Evolutionary conservation across 2,113 vertebrate species (phyloP).

Genomic region (Paraplagusia blochii): DNA sequence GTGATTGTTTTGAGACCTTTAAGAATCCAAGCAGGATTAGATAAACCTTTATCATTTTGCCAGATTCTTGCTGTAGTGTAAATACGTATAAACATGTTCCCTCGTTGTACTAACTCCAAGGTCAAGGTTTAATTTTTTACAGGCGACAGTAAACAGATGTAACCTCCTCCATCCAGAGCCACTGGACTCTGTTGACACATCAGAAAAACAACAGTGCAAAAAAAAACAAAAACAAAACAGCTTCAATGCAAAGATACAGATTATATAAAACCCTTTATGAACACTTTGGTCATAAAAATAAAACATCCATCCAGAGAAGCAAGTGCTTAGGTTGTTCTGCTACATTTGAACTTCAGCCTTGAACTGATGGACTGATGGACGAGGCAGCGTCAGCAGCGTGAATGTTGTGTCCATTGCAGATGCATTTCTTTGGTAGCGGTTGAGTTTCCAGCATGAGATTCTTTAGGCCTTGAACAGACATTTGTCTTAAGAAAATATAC

Average conservation of each 20-base stretch:
- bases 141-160: not conserved
- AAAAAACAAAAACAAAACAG: too few relatives aligned
- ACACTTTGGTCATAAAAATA: not conserved
- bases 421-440: conserved; percentile 6
- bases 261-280: not conserved
- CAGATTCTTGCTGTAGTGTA: too few relatives aligned
- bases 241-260: not conserved
- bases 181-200: not conserved
- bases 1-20: too few relatives aligned
- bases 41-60: too few relatives aligned
- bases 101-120: too few relatives aligned
- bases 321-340: not conserved
- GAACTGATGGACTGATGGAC: too few relatives aligned
- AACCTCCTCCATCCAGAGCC: not conserved
- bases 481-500: conserved; percentile 20
- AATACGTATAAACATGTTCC: too few relatives aligned
- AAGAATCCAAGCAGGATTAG: too few relatives aligned
- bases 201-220: not conserved
- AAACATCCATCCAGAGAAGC: not conserved
- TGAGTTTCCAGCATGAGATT: conserved; percentile 4
- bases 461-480: conserved; percentile 7
- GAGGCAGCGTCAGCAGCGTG: conserved; percentile 2
- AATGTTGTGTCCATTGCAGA: conserved; percentile 8
- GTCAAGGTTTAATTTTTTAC: conserved; percentile 20
- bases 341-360: too few relatives aligned